Evolutionary conservation across 1,140 invertebrate genomes (phyloP), one percentile per base, ranked within the genome.

Genomic region (Eciton burchellii): DNA sequence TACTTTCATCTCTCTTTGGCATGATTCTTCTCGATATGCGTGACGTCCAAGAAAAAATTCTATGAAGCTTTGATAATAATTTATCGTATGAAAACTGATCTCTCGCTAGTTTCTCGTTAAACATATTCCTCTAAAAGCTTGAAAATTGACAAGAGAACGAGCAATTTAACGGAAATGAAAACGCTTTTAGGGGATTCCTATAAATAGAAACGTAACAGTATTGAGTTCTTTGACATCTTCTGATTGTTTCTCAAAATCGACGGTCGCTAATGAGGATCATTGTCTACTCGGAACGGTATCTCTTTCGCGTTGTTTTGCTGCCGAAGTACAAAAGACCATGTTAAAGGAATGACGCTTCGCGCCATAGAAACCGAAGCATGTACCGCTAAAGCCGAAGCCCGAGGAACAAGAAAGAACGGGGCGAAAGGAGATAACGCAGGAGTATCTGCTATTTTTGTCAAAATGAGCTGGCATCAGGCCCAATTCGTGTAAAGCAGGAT

Each of bases 381-480:
- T 66, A 43, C 8, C 60, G 35, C 60, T 76, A 52, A 76, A 66
- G 29, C n/a, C 41, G 47, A 77, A 66, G 35, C 8, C 74, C 41
- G 19, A 56, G 21, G 74, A 70, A 79, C 21, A 56, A 56, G 65
- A 77, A 77, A 16, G 43, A 29, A 35, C 16, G 43, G 21, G 19
- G 43, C 47, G 57, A 74, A 74, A 60, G 49, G 57, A 74, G 43
- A 54, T 57, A 35, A 66, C 12, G 35, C 56, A 62, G 60, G 35
- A 68, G 41, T 12, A 47, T 68, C 56, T 49, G 19, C 35, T 57
- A 24, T 68, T 68, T 79, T 68, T 68, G 74, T 45, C 68, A 79
- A 79, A 79, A 79, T 79, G 49, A 79, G 54, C 56, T 66, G 83
- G 43, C 49, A 59, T 73, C 60, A 59, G 49, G 56, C 45, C 26